These are phyloP conservation scores for Mungos mungo DNA, from an alignment of 2,113 vertebrate species.

Conservation along the genomic window DNA sequence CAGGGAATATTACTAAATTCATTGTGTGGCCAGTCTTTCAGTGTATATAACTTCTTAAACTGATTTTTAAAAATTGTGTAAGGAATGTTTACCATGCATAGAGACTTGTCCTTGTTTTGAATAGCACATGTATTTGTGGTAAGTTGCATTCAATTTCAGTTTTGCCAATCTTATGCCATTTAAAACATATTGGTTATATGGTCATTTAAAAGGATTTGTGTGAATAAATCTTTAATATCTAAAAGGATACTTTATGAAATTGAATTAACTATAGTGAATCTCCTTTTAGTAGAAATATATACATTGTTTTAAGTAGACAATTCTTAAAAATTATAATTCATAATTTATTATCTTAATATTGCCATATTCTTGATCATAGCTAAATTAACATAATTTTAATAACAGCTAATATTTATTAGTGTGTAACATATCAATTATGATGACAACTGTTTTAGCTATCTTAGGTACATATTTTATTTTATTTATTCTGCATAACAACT, in stretches of 20 bases:
- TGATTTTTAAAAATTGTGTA: background rate
- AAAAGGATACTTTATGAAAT: background rate
- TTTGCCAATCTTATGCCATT: background rate
- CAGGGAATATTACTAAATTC: background rate
- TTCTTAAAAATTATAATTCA: background rate
- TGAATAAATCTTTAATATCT: background rate
- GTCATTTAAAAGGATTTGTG: background rate
- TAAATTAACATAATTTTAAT: background rate
- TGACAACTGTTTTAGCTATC: background rate
- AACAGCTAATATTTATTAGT: background rate
- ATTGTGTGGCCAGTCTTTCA: background rate
- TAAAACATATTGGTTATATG: background rate
- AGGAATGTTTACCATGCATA: background rate
- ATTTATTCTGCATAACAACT: background rate
- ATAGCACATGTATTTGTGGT: background rate
- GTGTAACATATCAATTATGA: background rate
- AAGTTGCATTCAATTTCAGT: background rate
- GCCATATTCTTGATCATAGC: background rate
- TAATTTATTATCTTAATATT: background rate
- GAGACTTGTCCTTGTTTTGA: background rate
- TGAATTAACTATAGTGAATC: background rate
- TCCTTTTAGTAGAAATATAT: constrained; percentile 7
- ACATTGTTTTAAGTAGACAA: background rate
- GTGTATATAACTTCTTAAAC: background rate
- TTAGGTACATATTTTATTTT: background rate